phyloP scores from a whole-genome alignment of 1,140 invertebrate species.

The Cyphomyrmex costatus region DNA sequence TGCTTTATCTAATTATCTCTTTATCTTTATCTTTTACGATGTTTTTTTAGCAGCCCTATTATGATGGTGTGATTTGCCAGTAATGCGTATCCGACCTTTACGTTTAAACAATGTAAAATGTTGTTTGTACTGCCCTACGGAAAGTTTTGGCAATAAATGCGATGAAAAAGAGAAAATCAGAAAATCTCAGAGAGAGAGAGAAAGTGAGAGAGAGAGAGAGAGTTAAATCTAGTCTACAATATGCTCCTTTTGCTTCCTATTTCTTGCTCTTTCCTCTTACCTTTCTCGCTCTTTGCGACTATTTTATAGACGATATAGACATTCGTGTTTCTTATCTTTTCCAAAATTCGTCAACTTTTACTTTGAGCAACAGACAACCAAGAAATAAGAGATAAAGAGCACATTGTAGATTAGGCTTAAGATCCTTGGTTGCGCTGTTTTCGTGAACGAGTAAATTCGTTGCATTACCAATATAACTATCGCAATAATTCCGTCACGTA shows the following conservation, averaged over 20 bases:
- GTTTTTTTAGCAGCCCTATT: constrained; percentile 76
- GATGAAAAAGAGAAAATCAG: neutral
- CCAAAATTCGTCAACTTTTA: no score
- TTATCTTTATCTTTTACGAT: no score
- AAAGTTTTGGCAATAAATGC: neutral
- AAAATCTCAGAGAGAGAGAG: neutral
- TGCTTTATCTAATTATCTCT: constrained; percentile 71
- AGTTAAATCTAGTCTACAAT: no score
- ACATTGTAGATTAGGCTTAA: no score
- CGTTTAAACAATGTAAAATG: neutral
- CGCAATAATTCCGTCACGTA: neutral
- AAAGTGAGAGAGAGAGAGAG: no score
- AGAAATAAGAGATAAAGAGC: no score
- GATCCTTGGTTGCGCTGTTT: neutral
- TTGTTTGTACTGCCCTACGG: neutral
- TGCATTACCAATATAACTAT: neutral
- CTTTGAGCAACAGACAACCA: no score
- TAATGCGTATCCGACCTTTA: constrained; percentile 61
- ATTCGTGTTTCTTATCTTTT: no score
- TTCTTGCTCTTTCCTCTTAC: no score
- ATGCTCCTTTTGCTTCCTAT: no score
- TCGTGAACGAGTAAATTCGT: neutral
- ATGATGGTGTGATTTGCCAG: constrained; percentile 73
- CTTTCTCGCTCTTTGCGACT: no score
- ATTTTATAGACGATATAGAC: no score